Evolutionary conservation across 2,113 vertebrate genomes (phyloP).

Genomic region (Petrocephalus microphthalmus): DNA sequence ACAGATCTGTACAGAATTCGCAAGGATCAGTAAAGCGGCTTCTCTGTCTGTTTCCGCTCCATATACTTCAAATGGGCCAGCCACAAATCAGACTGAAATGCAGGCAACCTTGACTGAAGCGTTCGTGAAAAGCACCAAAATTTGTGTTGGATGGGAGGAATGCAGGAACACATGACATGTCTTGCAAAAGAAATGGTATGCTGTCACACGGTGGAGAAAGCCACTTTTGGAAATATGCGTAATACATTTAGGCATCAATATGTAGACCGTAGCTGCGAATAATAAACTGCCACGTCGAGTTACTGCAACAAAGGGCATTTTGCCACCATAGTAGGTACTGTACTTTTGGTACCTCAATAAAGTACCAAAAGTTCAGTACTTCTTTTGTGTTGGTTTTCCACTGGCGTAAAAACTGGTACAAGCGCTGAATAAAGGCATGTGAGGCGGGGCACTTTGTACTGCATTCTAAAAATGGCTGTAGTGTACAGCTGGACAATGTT

Average conservation of each 20-base stretch:
- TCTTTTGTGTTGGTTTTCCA: no score
- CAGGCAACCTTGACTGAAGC: background rate
- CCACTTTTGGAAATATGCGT: background rate
- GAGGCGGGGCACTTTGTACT: no score
- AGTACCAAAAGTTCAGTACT: no score
- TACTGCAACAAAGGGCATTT: background rate
- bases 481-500: no score
- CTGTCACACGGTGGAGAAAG: background rate
- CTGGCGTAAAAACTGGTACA: no score
- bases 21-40: background rate
- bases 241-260: background rate
- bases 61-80: background rate
- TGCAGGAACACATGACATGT: background rate
- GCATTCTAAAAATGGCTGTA: no score
- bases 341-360: no score
- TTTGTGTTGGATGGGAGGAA: background rate
- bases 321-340: no score
- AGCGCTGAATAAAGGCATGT: no score
- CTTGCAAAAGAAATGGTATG: background rate
- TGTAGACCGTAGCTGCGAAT: background rate
- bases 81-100: background rate
- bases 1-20: background rate
- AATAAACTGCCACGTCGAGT: background rate
- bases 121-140: background rate
- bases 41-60: background rate